Evolutionary conservation across 2,888 invertebrate species (phyloP).

Genomic region (Allacma fusca): DNA sequence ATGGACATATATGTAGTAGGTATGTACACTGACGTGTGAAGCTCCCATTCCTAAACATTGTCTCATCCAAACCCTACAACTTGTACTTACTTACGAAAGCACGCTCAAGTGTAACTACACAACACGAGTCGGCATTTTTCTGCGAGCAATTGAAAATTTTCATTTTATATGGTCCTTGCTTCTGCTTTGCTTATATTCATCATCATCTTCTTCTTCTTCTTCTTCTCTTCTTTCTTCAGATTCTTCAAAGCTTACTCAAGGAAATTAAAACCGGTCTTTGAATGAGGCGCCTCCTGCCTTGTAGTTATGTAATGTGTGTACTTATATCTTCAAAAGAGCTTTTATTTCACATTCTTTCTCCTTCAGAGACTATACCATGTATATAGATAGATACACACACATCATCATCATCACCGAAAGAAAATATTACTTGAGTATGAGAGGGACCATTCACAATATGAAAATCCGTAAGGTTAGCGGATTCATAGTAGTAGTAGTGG

Average conservation of each 20-base stretch:
- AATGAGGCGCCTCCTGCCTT: background rate
- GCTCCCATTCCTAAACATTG: background rate
- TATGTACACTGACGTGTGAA: background rate
- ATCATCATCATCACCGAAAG: too few species aligned
- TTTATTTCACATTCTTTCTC: background rate
- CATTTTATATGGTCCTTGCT: conserved; percentile 11
- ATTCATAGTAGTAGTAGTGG: background rate
- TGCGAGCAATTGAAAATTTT: conserved; percentile 11
- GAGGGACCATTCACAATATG: conserved; percentile 10
- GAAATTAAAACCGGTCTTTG: conserved; percentile 38
- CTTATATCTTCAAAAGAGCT: background rate
- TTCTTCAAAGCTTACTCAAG: background rate
- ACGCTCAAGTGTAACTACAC: conserved; percentile 2
- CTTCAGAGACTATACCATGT: too few species aligned
- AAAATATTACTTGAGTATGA: background rate
- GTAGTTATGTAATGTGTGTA: background rate
- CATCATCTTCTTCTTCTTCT: too few species aligned
- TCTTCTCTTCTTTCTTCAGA: background rate
- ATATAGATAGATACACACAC: too few species aligned
- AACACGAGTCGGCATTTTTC: conserved; percentile 4
- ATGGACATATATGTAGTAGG: too few species aligned
- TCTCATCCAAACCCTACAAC: background rate
- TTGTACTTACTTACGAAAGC: background rate
- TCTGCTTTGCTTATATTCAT: too few species aligned
- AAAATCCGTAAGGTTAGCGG: conserved; percentile 29